These are phyloP conservation scores for Otus scops DNA, from an alignment of 2,797 vertebrate genomes.

Conservation along the genomic window DNA sequence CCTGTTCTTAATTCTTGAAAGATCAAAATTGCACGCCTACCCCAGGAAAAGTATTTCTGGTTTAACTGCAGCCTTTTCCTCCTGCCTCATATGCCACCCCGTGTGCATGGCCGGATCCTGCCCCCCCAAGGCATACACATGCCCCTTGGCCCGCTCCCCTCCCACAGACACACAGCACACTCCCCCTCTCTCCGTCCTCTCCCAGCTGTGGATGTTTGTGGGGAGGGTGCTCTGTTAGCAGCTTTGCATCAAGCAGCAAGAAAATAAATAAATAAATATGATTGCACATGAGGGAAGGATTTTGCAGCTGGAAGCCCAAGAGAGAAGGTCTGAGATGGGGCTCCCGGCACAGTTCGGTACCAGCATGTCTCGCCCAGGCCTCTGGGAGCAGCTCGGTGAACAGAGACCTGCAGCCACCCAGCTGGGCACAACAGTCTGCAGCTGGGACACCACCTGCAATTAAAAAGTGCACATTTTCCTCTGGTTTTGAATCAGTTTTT, in stretches of 20 bases:
- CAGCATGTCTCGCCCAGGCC: not conserved
- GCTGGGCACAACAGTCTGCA: not conserved
- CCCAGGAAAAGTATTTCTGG: not conserved
- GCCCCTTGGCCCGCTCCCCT: not conserved
- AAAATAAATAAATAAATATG: slow-evolving; percentile 66
- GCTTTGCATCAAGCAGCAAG: slow-evolving; percentile 30
- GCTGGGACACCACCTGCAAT: not conserved
- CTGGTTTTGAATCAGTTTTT: not conserved
- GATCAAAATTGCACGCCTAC: not conserved
- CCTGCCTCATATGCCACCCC: rapidly evolving
- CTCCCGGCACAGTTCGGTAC: not conserved
- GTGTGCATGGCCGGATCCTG: rapidly evolving
- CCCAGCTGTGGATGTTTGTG: rapidly evolving
- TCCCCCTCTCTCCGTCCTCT: not conserved
- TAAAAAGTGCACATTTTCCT: not conserved
- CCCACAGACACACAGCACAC: not conserved
- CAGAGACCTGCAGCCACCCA: not conserved
- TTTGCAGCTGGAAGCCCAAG: not conserved
- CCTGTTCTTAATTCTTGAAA: not conserved
- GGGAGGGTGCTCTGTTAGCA: not conserved
- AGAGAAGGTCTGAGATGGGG: not conserved
- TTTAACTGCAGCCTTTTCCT: not conserved
- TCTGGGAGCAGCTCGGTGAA: not conserved
- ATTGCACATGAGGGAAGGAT: not conserved
- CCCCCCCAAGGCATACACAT: rapidly evolving